These are phyloP conservation scores for Oryzias celebensis DNA, from an alignment of 2,113 vertebrate species.

Conservation along the genomic window DNA sequence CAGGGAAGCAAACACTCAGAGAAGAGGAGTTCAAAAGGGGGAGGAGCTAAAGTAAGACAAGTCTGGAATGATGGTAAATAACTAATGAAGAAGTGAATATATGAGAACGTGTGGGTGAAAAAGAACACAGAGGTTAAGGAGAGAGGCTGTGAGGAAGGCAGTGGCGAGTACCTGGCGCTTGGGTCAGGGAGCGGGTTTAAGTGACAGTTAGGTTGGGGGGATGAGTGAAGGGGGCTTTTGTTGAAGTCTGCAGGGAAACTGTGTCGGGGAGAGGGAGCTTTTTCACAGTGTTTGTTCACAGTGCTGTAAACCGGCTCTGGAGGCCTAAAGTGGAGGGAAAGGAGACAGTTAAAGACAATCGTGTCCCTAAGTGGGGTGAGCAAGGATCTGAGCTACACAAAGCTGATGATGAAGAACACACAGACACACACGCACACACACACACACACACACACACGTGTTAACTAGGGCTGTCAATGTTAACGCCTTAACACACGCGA, in stretches of 20 bases:
- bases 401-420: no score
- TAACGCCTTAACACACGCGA: no score
- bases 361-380: constrained; percentile 21
- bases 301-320: constrained; percentile 99
- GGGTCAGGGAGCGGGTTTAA: constrained; percentile 93
- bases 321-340: constrained; percentile 83
- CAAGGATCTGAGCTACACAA: background rate
- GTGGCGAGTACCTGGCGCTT: constrained; percentile 91
- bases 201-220: constrained; percentile 92
- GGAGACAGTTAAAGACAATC: constrained; percentile 59
- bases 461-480: no score
- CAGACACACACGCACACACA: no score
- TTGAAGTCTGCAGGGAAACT: constrained; percentile 94
- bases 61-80: no score
- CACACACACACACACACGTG: no score
- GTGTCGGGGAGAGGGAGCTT: constrained; percentile 91
- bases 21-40: constrained; percentile 31
- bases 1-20: background rate
- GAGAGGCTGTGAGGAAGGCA: constrained; percentile 54
- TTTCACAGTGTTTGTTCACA: constrained; percentile 99
- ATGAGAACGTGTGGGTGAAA: background rate
- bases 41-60: constrained; percentile 34
- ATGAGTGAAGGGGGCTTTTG: constrained; percentile 93
- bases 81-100: no score
- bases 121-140: background rate